These are phyloP conservation scores for Terrapene triunguis DNA, from an alignment of 2,113 vertebrate species.

Conservation along the genomic window DNA sequence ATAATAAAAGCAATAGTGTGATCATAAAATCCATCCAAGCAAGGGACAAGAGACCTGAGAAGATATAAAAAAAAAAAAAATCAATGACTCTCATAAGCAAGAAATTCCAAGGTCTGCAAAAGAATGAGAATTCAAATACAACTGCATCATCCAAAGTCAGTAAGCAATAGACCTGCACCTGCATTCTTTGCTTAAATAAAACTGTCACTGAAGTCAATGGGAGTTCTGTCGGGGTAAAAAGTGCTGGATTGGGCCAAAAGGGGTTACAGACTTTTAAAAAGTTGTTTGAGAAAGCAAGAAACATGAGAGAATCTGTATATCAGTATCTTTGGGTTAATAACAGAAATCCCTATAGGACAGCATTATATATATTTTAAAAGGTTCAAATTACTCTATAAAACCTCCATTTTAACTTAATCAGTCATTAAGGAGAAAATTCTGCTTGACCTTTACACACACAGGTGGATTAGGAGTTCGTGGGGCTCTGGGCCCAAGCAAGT, in stretches of 20 bases:
- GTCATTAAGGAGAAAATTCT: background rate
- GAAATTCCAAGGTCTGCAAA: background rate
- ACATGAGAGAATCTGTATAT: background rate
- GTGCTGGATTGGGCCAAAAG: background rate
- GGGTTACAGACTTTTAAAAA: background rate
- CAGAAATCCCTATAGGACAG: background rate
- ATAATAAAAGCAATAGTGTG: background rate
- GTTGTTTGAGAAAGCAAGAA: background rate
- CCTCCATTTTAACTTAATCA: background rate
- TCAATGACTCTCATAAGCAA: background rate
- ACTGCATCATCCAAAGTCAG: background rate
- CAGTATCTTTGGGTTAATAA: background rate
- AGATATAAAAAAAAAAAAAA: background rate
- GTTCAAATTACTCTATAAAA: background rate
- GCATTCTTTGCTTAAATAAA: background rate
- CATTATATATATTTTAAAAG: background rate
- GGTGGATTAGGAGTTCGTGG: too few relatives aligned
- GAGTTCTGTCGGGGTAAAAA: background rate
- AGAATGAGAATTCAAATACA: background rate
- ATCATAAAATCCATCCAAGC: slow-evolving; percentile 15
- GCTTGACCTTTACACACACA: background rate
- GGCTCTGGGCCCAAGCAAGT: too few relatives aligned
- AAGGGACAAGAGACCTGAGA: background rate
- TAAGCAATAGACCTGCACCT: background rate
- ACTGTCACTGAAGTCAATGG: background rate